Conservation (phyloP, 2,113 vertebrate genomes). For the Muntiacus reevesi region DNA sequence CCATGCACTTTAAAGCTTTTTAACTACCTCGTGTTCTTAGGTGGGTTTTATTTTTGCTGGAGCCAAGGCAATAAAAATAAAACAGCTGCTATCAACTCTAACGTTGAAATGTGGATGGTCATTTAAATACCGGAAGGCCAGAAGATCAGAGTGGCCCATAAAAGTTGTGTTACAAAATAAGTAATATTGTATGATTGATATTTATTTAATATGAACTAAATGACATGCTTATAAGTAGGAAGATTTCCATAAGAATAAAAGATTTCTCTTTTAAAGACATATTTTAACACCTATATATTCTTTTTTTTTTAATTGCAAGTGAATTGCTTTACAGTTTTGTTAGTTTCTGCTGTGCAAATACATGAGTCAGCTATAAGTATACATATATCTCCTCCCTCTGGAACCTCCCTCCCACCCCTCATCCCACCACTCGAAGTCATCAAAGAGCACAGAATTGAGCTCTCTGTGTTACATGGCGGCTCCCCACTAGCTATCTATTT, state of each 20-base stretch:
- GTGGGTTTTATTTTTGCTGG: constrained; percentile 58
- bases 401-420: neutral
- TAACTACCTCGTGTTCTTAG: constrained; percentile 48
- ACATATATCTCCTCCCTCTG: neutral
- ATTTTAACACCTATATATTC: neutral
- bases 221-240: neutral
- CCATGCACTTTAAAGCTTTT: constrained; percentile 58
- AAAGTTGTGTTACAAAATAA: neutral
- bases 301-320: neutral
- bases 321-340: neutral
- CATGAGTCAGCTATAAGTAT: neutral
- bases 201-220: constrained; percentile 15
- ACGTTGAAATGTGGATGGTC: neutral
- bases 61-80: constrained; percentile 13
- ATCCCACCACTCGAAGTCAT: neutral
- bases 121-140: neutral
- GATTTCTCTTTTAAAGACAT: neutral
- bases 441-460: neutral
- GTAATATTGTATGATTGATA: neutral
- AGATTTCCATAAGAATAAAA: neutral
- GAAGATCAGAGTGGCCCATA: neutral
- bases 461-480: fast-evolving
- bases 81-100: neutral
- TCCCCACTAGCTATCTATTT: neutral
- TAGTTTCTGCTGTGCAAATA: neutral